Conservation (phyloP, 2,113 vertebrate species). For the Entelurus aequoreus region DNA sequence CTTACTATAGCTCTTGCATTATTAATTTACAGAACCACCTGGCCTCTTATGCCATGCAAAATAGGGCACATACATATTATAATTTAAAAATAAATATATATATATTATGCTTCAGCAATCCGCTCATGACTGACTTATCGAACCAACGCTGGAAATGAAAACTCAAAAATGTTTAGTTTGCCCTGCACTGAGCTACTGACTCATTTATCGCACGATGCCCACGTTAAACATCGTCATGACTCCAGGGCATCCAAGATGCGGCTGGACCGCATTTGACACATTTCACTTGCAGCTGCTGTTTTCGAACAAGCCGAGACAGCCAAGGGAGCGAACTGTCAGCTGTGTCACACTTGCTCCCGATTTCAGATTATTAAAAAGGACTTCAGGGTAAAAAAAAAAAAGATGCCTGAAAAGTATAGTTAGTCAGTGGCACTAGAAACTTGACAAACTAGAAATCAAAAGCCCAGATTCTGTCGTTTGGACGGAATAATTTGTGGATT, state of each 20-base stretch:
- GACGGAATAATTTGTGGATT: too few relatives aligned
- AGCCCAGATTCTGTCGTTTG: too few relatives aligned
- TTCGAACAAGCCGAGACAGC: conserved; percentile 9
- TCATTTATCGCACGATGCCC: conserved; percentile 11
- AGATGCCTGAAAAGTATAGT: neutral
- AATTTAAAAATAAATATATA: neutral
- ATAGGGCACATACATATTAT: conserved; percentile 20
- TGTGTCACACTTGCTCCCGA: conserved; percentile 19
- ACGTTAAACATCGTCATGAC: conserved; percentile 13
- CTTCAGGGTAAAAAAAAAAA: conserved; percentile 16
- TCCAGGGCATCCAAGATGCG: conserved; percentile 5
- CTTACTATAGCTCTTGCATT: neutral
- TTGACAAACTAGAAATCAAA: too few relatives aligned
- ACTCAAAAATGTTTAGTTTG: too few relatives aligned
- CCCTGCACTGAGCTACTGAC: neutral
- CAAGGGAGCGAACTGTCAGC: conserved; percentile 36
- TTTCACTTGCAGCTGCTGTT: conserved; percentile 42
- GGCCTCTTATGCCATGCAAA: conserved; percentile 2
- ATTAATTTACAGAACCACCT: neutral
- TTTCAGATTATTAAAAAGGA: conserved; percentile 15
- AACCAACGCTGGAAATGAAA: too few relatives aligned
- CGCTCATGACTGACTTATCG: too few relatives aligned
- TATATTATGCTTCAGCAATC: too few relatives aligned
- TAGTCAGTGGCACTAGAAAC: neutral
- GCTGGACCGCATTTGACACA: conserved; percentile 11